Conservation (phyloP, 2,113 vertebrate genomes). For the Vidua chalybeata region DNA sequence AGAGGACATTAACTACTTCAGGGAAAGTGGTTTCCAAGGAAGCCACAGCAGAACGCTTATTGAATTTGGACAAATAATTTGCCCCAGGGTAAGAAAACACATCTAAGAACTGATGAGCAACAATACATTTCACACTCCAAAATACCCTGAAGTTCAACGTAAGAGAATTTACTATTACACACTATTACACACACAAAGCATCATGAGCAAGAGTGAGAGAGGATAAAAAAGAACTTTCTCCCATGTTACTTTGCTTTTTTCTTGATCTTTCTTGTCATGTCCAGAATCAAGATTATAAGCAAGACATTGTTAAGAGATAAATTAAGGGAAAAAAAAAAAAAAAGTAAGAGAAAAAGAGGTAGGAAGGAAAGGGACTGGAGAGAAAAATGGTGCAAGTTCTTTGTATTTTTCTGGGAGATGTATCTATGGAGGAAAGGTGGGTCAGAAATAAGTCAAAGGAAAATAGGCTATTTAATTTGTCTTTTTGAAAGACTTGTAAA, state of each 20-base stretch:
- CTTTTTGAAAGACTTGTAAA: not conserved
- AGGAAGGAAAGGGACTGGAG: rapidly evolving
- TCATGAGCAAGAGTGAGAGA: not conserved
- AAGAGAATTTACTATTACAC: not conserved
- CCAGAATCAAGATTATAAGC: not conserved
- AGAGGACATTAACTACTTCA: not conserved
- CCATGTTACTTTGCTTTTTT: not conserved
- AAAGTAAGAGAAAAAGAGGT: not conserved
- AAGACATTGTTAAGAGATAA: not conserved
- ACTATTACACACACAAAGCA: not conserved
- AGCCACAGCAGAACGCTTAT: not conserved
- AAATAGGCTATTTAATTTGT: not conserved
- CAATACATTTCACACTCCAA: not conserved
- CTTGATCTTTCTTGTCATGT: not conserved
- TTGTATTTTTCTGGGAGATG: not conserved
- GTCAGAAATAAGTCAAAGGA: not conserved
- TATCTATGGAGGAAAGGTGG: not conserved
- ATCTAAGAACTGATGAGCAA: not conserved
- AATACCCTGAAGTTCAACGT: not conserved
- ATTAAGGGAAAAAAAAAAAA: not conserved
- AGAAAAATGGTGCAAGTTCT: not conserved
- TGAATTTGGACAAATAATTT: not conserved
- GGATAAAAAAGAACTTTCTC: not conserved
- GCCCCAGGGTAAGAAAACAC: not conserved
- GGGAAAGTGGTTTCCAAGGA: not conserved